phyloP scores from a whole-genome alignment of 2,888 invertebrate genomes.

The Brassicogethes aeneus region DNA sequence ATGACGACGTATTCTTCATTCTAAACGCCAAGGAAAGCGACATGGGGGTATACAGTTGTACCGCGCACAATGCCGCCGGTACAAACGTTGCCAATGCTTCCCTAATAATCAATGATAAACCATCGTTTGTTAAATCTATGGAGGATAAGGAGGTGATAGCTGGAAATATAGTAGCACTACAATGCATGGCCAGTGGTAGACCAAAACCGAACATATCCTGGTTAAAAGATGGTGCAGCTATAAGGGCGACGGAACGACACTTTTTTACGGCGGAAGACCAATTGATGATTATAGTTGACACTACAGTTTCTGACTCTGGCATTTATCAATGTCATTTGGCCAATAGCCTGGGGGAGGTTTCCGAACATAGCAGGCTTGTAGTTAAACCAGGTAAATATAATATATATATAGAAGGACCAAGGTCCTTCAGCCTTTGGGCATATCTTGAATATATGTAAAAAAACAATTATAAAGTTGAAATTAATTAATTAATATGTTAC shows the following conservation, averaged over 20 bases:
- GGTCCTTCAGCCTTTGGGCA: too few species aligned
- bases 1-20: slow-evolving; percentile 87
- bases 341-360: slow-evolving; percentile 71
- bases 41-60: slow-evolving; percentile 89
- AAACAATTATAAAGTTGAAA: too few species aligned
- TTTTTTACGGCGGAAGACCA: slow-evolving; percentile 84
- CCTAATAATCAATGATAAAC: slow-evolving; percentile 75
- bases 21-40: slow-evolving; percentile 83
- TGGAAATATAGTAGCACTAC: slow-evolving; percentile 78
- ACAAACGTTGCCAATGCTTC: slow-evolving; percentile 79
- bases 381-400: slow-evolving; percentile 55
- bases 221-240: slow-evolving; percentile 72
- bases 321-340: slow-evolving; percentile 84
- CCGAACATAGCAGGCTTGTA: slow-evolving; percentile 61
- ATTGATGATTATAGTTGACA: slow-evolving; percentile 77
- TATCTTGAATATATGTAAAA: too few species aligned
- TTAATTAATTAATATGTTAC: too few species aligned
- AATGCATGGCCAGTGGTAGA: slow-evolving; percentile 79
- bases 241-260: slow-evolving; percentile 69
- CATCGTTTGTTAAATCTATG: slow-evolving; percentile 79
- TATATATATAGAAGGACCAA: too few species aligned
- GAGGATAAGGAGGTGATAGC: slow-evolving; percentile 72
- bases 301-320: slow-evolving; percentile 70
- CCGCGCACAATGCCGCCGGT: slow-evolving; percentile 85
- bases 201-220: slow-evolving; percentile 75